phyloP scores from a whole-genome alignment of 53 echinoderm and acorn worm genomes.

The Arbacia lixula region DNA sequence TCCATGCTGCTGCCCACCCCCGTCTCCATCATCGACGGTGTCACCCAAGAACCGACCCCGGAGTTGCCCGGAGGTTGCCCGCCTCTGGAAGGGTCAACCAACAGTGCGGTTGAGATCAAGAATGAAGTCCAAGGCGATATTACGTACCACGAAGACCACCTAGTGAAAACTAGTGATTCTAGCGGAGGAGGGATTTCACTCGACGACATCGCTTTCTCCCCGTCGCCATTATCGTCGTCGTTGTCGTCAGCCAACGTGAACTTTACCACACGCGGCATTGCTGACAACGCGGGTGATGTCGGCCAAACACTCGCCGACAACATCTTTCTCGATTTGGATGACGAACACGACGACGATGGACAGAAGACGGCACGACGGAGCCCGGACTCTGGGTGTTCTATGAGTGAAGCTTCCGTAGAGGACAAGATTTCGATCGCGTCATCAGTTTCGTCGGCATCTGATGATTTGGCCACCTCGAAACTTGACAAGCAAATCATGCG shows the following conservation, averaged over 20 bases:
- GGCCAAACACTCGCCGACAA: neutral
- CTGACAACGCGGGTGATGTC: neutral
- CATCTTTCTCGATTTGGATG: neutral
- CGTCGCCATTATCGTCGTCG: neutral
- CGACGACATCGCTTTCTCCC: slow-evolving; percentile 9
- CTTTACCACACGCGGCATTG: neutral
- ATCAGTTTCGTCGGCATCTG: slow-evolving; percentile 19
- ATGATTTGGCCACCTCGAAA: neutral
- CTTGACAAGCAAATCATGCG: slow-evolving; percentile 3
- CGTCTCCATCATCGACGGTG: neutral
- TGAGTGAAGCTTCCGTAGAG: slow-evolving; percentile 39
- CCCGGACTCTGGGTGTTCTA: slow-evolving; percentile 47
- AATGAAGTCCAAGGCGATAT: neutral
- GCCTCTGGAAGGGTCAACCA: too few species aligned
- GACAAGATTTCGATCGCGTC: slow-evolving; percentile 39
- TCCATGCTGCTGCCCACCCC: slow-evolving; percentile 8
- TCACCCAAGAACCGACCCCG: neutral
- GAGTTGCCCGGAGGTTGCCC: neutral
- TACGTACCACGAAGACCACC: neutral
- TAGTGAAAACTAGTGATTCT: neutral
- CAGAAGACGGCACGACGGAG: slow-evolving; percentile 11
- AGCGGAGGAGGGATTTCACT: neutral
- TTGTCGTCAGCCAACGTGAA: neutral
- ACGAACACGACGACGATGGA: slow-evolving; percentile 2
- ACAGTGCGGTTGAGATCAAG: too few species aligned